These are phyloP conservation scores for Euphonia xanthogaster DNA, from an alignment of 2,797 vertebrate genomes.

Conservation along the genomic window DNA sequence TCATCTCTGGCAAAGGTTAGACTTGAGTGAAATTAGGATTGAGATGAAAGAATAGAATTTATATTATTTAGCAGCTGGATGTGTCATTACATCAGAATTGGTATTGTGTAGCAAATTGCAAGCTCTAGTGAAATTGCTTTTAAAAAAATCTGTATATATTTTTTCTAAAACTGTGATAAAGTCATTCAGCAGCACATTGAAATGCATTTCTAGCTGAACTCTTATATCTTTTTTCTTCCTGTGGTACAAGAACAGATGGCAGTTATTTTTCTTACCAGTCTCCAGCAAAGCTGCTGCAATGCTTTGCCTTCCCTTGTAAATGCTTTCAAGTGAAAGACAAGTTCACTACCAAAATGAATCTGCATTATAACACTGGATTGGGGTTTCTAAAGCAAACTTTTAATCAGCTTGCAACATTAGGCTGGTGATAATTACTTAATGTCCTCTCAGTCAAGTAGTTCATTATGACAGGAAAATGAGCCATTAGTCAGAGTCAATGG, in stretches of 20 bases:
- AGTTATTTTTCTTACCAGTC: slow-evolving; percentile 5
- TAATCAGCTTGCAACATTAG: not conserved
- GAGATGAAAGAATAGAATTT: slow-evolving; percentile 48
- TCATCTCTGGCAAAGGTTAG: slow-evolving; percentile 65
- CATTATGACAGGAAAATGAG: not conserved
- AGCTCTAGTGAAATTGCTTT: slow-evolving; percentile 53
- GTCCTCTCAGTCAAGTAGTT: not conserved
- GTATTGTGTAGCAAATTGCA: slow-evolving; percentile 56
- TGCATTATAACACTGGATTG: not conserved
- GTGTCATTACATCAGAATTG: slow-evolving; percentile 58
- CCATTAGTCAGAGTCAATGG: not conserved
- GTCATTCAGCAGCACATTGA: slow-evolving; percentile 26
- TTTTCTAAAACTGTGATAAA: slow-evolving; percentile 59
- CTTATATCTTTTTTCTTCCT: not conserved
- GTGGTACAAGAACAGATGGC: slow-evolving; percentile 25
- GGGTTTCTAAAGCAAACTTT: slow-evolving; percentile 23
- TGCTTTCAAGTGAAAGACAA: not conserved
- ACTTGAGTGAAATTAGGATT: not conserved
- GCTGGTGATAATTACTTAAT: not conserved
- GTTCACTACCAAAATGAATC: not conserved
- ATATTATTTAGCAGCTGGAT: slow-evolving; percentile 64
- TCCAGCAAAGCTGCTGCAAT: not conserved
- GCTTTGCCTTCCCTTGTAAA: not conserved
- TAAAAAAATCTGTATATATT: slow-evolving; percentile 50
- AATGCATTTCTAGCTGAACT: slow-evolving; percentile 40